Conservation (phyloP, 2,797 vertebrate species). For the Melanogrammus aeglefinus region DNA sequence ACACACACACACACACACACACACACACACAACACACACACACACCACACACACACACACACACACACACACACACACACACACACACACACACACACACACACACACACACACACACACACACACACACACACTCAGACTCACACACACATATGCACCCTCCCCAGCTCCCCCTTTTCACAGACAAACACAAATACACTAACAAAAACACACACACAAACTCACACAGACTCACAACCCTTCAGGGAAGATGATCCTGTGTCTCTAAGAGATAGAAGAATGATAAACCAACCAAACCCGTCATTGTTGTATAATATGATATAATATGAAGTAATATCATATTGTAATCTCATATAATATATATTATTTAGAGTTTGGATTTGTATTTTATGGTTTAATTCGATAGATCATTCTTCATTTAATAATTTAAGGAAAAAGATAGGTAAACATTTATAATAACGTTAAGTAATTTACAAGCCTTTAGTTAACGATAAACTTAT, state of each 20-base stretch:
- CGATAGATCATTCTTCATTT: not conserved
- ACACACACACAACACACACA: too few relatives aligned
- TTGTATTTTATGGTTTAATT: not conserved
- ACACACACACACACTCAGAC: conserved; percentile 6
- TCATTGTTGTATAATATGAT: not conserved
- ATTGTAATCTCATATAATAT: not conserved
- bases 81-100: too few relatives aligned
- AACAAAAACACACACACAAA: not conserved
- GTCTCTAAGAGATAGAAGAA: not conserved
- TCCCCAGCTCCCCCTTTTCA: not conserved
- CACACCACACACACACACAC: conserved; percentile 3
- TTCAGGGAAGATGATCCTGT: too few relatives aligned
- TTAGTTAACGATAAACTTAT: too few relatives aligned
- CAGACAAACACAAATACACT: not conserved
- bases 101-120: conserved; percentile 36
- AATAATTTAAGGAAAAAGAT: not conserved
- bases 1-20: conserved; percentile 8
- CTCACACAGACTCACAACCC: not conserved
- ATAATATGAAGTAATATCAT: not conserved
- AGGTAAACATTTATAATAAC: too few relatives aligned
- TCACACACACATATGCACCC: conserved; percentile 23
- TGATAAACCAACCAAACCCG: not conserved
- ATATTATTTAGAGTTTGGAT: not conserved
- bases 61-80: conserved; percentile 4
- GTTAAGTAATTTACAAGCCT: too few relatives aligned